These are phyloP conservation scores for Gryllus bimaculatus DNA, from an alignment of 1,140 invertebrate genomes.

Conservation along the genomic window DNA sequence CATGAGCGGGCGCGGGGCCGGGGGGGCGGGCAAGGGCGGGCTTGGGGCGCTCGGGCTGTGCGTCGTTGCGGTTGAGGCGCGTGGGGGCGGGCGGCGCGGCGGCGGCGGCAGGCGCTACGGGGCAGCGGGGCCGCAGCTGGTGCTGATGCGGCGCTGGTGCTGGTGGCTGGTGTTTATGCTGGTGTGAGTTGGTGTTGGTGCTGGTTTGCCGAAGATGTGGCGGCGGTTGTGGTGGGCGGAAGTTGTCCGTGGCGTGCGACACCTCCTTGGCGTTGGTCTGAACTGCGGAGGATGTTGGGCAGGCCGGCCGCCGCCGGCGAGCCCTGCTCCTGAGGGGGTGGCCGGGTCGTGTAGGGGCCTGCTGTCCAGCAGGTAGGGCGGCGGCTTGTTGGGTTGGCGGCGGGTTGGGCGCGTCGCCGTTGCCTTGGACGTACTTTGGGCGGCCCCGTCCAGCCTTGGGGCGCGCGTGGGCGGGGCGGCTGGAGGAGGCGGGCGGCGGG, in stretches of 20 bases:
- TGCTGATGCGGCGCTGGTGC: conserved; percentile 26
- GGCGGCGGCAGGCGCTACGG: conserved; percentile 35
- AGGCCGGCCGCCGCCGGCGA: conserved; percentile 30
- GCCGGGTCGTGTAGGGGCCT: not conserved
- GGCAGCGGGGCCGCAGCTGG: conserved; percentile 28
- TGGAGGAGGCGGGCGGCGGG: not conserved
- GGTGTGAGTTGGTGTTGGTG: not conserved
- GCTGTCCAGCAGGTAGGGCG: not conserved
- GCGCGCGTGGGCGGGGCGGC: not conserved
- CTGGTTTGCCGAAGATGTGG: conserved; percentile 10
- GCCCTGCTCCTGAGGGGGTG: not conserved
- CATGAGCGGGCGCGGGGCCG: conserved; percentile 15
- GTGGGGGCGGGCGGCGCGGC: conserved; percentile 39
- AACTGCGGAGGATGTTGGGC: conserved; percentile 64
- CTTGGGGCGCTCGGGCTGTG: not conserved
- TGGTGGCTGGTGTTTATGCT: conserved; percentile 40
- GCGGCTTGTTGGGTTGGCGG: not conserved
- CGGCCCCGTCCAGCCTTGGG: not conserved
- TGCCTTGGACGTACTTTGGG: not conserved
- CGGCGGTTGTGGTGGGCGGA: not conserved
- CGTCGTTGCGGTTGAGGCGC: conserved; percentile 23
- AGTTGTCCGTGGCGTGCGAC: conserved; percentile 13
- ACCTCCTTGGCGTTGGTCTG: conserved; percentile 42
- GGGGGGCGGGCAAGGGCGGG: not conserved
- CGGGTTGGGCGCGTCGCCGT: not conserved